These are phyloP conservation scores for Callimorpha dominula DNA, from an alignment of 2,888 invertebrate species.

Conservation along the genomic window DNA sequence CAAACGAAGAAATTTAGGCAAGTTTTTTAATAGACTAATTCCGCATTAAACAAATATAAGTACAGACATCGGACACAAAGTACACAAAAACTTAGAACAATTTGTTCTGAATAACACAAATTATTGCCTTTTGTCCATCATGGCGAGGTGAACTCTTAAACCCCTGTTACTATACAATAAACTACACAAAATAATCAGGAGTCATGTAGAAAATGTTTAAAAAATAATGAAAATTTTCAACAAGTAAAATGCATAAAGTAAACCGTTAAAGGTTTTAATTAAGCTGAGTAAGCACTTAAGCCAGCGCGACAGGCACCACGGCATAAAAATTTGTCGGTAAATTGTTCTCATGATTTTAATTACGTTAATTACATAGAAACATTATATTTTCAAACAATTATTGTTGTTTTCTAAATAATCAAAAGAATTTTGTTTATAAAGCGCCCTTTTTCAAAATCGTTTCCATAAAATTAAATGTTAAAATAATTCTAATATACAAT, in stretches of 20 bases:
- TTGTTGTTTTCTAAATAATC: not conserved
- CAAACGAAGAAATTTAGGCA: too few relatives aligned
- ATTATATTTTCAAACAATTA: not conserved
- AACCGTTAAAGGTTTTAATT: conserved; percentile 31
- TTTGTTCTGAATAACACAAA: too few relatives aligned
- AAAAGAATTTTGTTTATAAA: too few relatives aligned
- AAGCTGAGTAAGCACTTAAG: conserved; percentile 24
- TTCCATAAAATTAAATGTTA: too few relatives aligned
- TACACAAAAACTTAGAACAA: too few relatives aligned
- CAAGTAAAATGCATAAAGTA: conserved; percentile 11
- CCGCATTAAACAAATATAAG: too few relatives aligned
- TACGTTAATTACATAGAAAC: not conserved
- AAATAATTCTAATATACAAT: not conserved
- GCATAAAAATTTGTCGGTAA: conserved; percentile 6
- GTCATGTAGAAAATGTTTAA: not conserved
- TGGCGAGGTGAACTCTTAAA: too few relatives aligned
- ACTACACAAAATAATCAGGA: not conserved
- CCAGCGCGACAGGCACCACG: conserved; percentile 4
- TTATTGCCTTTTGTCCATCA: too few relatives aligned
- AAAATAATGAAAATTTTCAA: conserved; percentile 5
- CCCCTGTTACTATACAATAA: not conserved
- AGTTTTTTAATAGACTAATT: too few relatives aligned
- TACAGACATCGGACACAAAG: too few relatives aligned
- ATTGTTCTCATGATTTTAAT: conserved; percentile 4
- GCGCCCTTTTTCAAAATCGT: too few relatives aligned